Percentiles rank a stretch among this genome's conserved stretches.
Evolutionary conservation across 2,113 vertebrate genomes (phyloP).

Genomic region (Castor canadensis): DNA sequence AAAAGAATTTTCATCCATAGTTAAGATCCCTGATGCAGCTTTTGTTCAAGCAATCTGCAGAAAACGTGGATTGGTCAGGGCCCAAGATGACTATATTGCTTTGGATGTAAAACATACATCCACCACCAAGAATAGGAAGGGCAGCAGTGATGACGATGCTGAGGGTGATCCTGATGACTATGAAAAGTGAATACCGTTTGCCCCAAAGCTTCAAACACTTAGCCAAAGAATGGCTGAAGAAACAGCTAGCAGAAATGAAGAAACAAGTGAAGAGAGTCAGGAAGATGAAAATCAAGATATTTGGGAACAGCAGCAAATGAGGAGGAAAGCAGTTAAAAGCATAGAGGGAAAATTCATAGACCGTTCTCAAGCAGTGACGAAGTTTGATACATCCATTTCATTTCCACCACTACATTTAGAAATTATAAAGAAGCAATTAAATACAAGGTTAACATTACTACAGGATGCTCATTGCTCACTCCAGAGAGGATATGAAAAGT

Average conservation of each 20-base stretch:
- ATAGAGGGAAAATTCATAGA: constrained; percentile 74
- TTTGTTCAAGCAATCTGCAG: constrained; percentile 86
- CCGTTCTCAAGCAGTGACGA: constrained; percentile 65
- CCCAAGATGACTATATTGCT: constrained; percentile 88
- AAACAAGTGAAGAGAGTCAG: constrained; percentile 78
- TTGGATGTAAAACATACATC: constrained; percentile 78
- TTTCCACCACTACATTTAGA: constrained; percentile 87
- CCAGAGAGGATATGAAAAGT: constrained; percentile 90
- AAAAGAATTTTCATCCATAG: no score
- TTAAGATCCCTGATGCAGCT: constrained; percentile 83
- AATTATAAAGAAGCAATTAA: constrained; percentile 90
- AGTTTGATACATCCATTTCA: constrained; percentile 83
- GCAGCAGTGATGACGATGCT: constrained; percentile 78
- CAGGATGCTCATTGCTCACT: constrained; percentile 91
- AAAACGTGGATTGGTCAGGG: constrained; percentile 83
- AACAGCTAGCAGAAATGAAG: constrained; percentile 81
- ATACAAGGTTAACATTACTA: constrained; percentile 87
- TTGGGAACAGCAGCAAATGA: constrained; percentile 96
- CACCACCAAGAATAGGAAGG: background rate
- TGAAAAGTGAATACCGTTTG: constrained; percentile 88
- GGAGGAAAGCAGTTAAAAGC: constrained; percentile 91
- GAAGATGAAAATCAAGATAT: constrained; percentile 86
- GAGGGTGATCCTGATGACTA: constrained; percentile 90
- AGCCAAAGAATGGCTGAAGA: constrained; percentile 90
- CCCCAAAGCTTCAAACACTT: constrained; percentile 86